Base-by-base conservation (phyloP, 2,113 vertebrate species). In the Rousettus leschenaultii region DNA sequence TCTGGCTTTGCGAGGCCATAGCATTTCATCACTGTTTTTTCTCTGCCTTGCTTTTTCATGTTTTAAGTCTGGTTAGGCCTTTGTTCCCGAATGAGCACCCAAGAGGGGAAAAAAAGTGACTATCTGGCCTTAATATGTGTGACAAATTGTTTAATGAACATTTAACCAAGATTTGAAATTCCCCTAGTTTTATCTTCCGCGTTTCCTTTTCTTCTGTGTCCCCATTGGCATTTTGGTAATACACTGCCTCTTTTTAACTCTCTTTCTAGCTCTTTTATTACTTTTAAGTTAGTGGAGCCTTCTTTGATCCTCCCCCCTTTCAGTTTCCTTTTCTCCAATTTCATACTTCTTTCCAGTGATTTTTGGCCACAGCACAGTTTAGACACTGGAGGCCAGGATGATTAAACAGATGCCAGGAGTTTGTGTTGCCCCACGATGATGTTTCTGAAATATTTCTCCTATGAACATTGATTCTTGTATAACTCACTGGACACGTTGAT, bases 301-400 rank as follows among this genome's bases (percentile, higher is more conserved):
- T 71, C 95, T 97, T 97, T 97, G 94, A 95, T 97, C 96, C 94
- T 93, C 94, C 95, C 95, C 70, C 51, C n/a, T 82, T 66, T 16
- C 70, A 30, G 90, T 63, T 96, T 94, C 93, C 95, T 96, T 97
- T 95, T 95, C 97, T 97, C 95, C 82, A 75, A 86, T 97, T 97
- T 97, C 96, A 97, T 79, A 73, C 95, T 95, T 95, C 85, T 96
- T 97, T 97, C 87, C 95, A 97, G 93, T 95, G 86, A 92, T 74
- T 94, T 89, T 97, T 97, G 95, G 63, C 89, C 18, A 53, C 26
- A 0, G 71, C 3, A 1, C n/a, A 65, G 55, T 86, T 88, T 95
- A 11, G 73, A 0, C 83, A 68, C 59, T 38, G 77, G 45, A 80
- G 77, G 48, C 90, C 40, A 70, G 86, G 4, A 0, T 14, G 94